Conservation (phyloP, 1,140 invertebrate genomes). For the Anoplolepis gracilipes region DNA sequence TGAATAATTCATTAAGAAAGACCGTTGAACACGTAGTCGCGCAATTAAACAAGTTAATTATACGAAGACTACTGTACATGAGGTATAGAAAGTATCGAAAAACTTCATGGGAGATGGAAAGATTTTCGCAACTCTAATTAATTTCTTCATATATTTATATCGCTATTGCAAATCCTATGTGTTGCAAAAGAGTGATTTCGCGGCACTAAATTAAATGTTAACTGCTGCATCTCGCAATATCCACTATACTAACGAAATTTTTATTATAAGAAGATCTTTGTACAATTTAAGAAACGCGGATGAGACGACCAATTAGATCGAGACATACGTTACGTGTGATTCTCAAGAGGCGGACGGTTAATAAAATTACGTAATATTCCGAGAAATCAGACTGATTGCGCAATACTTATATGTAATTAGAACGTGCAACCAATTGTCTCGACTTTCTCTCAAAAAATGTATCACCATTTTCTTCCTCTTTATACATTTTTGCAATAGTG, state of each 20-base stretch:
- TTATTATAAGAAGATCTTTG: background rate
- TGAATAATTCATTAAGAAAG: constrained; percentile 30
- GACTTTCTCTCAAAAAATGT: constrained; percentile 40
- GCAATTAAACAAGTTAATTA: constrained; percentile 25
- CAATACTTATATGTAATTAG: constrained; percentile 36
- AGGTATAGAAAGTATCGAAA: constrained; percentile 34
- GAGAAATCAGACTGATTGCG: constrained; percentile 48
- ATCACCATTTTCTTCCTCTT: background rate
- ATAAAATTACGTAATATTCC: constrained; percentile 64
- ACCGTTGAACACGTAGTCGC: background rate
- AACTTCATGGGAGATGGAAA: background rate
- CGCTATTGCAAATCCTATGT: background rate
- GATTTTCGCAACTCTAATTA: constrained; percentile 33
- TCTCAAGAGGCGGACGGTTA: constrained; percentile 8
- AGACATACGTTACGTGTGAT: too few relatives aligned
- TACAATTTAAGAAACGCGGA: constrained; percentile 15
- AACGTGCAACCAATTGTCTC: background rate
- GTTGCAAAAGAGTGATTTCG: background rate
- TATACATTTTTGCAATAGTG: background rate
- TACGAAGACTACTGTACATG: background rate
- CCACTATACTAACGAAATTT: background rate
- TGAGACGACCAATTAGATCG: background rate
- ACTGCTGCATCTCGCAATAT: background rate
- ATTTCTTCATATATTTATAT: background rate
- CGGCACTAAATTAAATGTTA: constrained; percentile 8